These are phyloP conservation scores for Sinopyrophorus schimmeli DNA, from an alignment of 2,888 invertebrate genomes.

Conservation along the genomic window DNA sequence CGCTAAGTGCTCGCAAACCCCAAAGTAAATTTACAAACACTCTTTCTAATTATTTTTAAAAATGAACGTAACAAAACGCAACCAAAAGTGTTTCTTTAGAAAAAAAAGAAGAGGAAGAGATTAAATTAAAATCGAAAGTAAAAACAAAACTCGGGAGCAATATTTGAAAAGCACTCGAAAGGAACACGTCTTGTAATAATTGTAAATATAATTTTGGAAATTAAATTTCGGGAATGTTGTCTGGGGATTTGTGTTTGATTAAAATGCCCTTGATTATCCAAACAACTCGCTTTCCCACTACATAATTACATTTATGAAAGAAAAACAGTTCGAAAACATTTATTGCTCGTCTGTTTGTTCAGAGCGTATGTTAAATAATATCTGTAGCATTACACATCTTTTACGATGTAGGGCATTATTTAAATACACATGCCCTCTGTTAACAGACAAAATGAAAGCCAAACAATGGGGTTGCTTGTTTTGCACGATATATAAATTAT, in stretches of 20 bases:
- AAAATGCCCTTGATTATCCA: slow-evolving; percentile 27
- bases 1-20: too few species aligned
- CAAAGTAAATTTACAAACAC: too few species aligned
- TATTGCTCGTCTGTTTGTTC: slow-evolving; percentile 47
- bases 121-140: too few species aligned
- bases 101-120: too few species aligned
- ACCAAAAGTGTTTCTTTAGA: too few species aligned
- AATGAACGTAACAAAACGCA: too few species aligned
- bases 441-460: slow-evolving; percentile 50
- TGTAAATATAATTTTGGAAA: slow-evolving; percentile 21
- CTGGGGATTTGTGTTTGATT: slow-evolving; percentile 25
- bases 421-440: slow-evolving; percentile 43
- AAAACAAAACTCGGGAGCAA: too few species aligned
- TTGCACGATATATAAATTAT: slow-evolving; percentile 40
- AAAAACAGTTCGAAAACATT: slow-evolving; percentile 47
- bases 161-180: too few species aligned
- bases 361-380: slow-evolving; percentile 45
- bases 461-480: slow-evolving; percentile 45
- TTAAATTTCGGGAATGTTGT: slow-evolving; percentile 21
- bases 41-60: too few species aligned
- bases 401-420: slow-evolving; percentile 46
- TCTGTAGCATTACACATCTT: slow-evolving; percentile 46
- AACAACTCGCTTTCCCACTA: slow-evolving; percentile 28
- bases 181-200: slow-evolving; percentile 20
- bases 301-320: slow-evolving; percentile 47